These are phyloP conservation scores for Drosophila ironensis DNA, from an alignment of 1,140 invertebrate genomes.

Conservation along the genomic window DNA sequence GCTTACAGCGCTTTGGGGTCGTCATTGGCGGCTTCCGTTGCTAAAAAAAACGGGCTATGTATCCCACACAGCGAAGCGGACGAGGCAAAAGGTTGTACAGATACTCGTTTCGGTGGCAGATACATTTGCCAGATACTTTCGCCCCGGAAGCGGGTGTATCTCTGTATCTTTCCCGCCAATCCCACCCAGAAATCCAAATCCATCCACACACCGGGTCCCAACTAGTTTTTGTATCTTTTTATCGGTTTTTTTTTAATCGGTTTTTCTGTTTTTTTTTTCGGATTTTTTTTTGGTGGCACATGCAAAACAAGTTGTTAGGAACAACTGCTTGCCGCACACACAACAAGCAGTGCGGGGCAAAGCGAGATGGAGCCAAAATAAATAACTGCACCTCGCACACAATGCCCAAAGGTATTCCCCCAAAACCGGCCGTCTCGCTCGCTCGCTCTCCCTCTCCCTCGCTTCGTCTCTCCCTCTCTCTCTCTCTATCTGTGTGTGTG, in stretches of 20 bases:
- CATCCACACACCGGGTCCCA: no score
- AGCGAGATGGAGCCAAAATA: conserved; percentile 58
- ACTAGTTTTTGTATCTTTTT: no score
- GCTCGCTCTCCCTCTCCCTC: not conserved
- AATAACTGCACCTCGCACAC: conserved; percentile 70
- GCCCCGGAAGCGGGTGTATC: no score
- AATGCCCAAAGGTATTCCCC: conserved; percentile 75
- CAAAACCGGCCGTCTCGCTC: conserved; percentile 49
- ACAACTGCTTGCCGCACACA: conserved; percentile 4
- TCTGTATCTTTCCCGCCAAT: no score
- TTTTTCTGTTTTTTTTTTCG: no score
- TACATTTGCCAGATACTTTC: no score
- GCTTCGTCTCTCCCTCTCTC: not conserved
- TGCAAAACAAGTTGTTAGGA: conserved; percentile 52
- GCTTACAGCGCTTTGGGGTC: conserved; percentile 52
- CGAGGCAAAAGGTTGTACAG: no score
- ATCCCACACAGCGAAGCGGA: no score
- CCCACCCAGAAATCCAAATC: no score
- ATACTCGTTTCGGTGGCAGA: no score
- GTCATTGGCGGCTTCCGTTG: conserved; percentile 74
- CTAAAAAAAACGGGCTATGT: no score
- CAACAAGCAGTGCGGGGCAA: conserved; percentile 38
- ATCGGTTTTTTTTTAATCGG: no score
- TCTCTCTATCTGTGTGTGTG: conserved; percentile 1
- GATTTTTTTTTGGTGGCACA: not conserved